phyloP scores from a whole-genome alignment of 1,140 invertebrate genomes.

The Scaptomyza pallida region DNA sequence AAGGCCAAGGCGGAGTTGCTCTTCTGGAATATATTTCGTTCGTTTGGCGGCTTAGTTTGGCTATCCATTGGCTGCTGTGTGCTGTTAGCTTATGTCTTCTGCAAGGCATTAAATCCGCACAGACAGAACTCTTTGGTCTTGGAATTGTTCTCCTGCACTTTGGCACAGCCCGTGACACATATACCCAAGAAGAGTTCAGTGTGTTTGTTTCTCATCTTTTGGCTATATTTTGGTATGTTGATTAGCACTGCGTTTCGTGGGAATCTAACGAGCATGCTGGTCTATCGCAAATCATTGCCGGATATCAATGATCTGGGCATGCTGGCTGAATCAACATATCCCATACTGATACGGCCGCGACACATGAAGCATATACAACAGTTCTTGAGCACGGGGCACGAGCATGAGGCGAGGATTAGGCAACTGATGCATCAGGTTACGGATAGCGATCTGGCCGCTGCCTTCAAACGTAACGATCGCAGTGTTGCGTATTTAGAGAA shows the following conservation, averaged over 20 bases:
- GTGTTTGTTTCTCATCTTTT: conserved; percentile 65
- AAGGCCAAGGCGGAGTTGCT: conserved; percentile 59
- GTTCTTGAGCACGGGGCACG: conserved; percentile 48
- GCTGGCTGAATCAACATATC: conserved; percentile 54
- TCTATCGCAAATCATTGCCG: conserved; percentile 61
- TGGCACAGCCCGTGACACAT: conserved; percentile 54
- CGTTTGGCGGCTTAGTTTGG: conserved; percentile 68
- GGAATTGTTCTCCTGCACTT: conserved; percentile 54
- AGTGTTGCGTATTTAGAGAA: conserved; percentile 75
- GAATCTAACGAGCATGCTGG: conserved; percentile 76
- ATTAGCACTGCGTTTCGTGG: conserved; percentile 70
- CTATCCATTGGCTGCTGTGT: conserved; percentile 44
- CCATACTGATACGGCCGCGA: conserved; percentile 49
- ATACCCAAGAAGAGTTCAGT: conserved; percentile 36
- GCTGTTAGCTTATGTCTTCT: conserved; percentile 52
- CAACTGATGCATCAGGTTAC: conserved; percentile 52
- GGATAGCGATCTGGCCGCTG: conserved; percentile 32
- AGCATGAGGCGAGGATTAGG: conserved; percentile 49
- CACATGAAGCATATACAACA: conserved; percentile 63
- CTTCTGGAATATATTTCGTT: conserved; percentile 78
- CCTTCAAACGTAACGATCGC: conserved; percentile 52
- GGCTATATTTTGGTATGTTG: conserved; percentile 73
- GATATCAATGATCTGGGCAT: conserved; percentile 63
- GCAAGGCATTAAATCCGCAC: conserved; percentile 15
- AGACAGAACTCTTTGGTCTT: conserved; percentile 19